A percentile compares a stretch with the other conserved stretches of the same genome.
These are phyloP conservation scores for Patella depressa DNA, from an alignment of 2,888 invertebrate genomes.

Conservation along the genomic window DNA sequence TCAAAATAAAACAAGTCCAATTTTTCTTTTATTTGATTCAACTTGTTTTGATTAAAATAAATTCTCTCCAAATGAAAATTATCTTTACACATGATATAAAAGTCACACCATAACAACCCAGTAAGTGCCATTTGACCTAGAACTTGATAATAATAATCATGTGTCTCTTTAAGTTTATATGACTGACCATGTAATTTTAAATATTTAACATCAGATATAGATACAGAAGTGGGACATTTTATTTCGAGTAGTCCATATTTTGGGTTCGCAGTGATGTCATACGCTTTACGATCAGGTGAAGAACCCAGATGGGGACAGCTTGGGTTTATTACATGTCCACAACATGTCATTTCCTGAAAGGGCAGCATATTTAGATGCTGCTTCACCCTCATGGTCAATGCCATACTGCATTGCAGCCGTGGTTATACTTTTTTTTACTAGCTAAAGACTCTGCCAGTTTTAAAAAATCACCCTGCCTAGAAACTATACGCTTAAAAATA, in stretches of 20 bases:
- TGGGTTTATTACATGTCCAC: too few species aligned
- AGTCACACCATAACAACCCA: constrained; percentile 13
- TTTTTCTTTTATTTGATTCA: constrained; percentile 11
- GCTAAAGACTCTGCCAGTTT: not conserved
- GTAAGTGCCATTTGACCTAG: constrained; percentile 13
- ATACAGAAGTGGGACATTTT: not conserved
- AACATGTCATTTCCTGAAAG: too few species aligned
- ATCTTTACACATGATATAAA: constrained; percentile 9
- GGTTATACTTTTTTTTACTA: too few species aligned
- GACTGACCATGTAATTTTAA: not conserved
- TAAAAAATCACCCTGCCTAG: not conserved
- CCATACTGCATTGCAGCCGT: too few species aligned
- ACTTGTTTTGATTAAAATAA: not conserved
- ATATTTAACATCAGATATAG: not conserved
- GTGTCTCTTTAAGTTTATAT: not conserved
- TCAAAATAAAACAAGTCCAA: constrained; percentile 12
- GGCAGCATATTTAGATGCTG: too few species aligned
- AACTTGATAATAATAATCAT: constrained; percentile 13
- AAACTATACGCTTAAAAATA: not conserved
- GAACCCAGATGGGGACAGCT: not conserved
- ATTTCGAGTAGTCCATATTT: not conserved
- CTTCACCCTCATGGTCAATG: too few species aligned
- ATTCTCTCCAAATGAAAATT: constrained; percentile 10
- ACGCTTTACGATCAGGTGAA: not conserved
- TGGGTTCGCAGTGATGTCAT: not conserved